A percentile compares a stretch with the other conserved stretches of the same genome.
Conservation (phyloP, 2,888 invertebrate genomes). For the Amblyteles armatorius region DNA sequence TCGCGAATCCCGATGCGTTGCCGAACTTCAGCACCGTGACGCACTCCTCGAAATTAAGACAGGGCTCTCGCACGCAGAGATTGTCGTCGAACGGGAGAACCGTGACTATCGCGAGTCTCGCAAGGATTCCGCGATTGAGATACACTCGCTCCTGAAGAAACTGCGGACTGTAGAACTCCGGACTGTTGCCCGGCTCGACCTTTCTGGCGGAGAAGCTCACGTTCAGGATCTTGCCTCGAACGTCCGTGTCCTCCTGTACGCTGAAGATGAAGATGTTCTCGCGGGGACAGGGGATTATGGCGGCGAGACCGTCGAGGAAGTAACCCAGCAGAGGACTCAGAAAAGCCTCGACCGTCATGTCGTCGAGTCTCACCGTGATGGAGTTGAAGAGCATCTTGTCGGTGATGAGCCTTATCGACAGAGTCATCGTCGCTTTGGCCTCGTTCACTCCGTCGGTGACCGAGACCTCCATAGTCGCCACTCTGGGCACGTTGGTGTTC, state of each 20-base stretch:
- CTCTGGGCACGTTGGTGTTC: slow-evolving; percentile 97
- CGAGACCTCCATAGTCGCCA: slow-evolving; percentile 97
- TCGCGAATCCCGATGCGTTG: slow-evolving; percentile 95
- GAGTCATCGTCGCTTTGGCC: slow-evolving; percentile 96
- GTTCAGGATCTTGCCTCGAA: slow-evolving; percentile 94
- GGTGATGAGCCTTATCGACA: slow-evolving; percentile 95
- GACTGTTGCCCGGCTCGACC: slow-evolving; percentile 92
- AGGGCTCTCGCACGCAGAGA: slow-evolving; percentile 97
- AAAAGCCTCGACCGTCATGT: slow-evolving; percentile 97
- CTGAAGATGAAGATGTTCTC: slow-evolving; percentile 97
- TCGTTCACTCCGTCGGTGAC: slow-evolving; percentile 98
- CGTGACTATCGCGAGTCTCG: slow-evolving; percentile 94
- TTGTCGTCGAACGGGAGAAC: slow-evolving; percentile 98
- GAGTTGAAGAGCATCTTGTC: slow-evolving; percentile 98
- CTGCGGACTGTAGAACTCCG: slow-evolving; percentile 93
- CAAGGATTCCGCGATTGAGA: slow-evolving; percentile 94
- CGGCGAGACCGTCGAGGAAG: slow-evolving; percentile 96
- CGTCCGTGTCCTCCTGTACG: slow-evolving; percentile 96
- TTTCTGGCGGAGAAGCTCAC: slow-evolving; percentile 96
- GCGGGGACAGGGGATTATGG: slow-evolving; percentile 95
- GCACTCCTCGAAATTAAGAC: slow-evolving; percentile 97
- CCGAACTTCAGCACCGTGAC: slow-evolving; percentile 96
- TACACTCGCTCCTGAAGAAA: slow-evolving; percentile 97
- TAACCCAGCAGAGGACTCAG: slow-evolving; percentile 94
- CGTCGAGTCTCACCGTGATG: slow-evolving; percentile 95